Percentiles rank a stretch among this genome's conserved stretches.
phyloP scores from a whole-genome alignment of 2,113 vertebrate genomes.

The Petaurus breviceps region DNA sequence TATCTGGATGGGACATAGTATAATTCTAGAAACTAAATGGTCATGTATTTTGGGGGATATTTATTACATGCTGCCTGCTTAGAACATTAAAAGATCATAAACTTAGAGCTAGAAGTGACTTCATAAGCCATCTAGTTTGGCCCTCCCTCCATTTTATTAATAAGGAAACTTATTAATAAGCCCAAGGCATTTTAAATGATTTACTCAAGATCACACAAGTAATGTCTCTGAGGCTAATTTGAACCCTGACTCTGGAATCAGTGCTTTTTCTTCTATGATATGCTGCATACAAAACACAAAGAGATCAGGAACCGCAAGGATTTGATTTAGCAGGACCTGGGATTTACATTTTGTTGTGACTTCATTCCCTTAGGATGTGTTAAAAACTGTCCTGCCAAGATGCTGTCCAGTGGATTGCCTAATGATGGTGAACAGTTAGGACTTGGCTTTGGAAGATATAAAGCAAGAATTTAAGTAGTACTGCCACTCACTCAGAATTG shows the following conservation, averaged over 20 bases:
- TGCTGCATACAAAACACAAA: slow-evolving; percentile 29
- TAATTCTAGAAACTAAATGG: neutral
- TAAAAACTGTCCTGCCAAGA: slow-evolving; percentile 25
- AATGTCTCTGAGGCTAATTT: neutral
- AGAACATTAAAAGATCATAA: too few species aligned
- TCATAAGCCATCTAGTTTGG: neutral
- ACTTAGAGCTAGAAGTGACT: neutral
- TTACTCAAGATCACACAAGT: neutral
- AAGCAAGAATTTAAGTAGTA: slow-evolving; percentile 59
- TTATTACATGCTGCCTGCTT: neutral
- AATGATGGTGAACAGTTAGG: slow-evolving; percentile 54
- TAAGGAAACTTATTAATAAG: neutral
- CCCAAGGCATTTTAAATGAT: neutral
- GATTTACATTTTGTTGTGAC: slow-evolving; percentile 18
- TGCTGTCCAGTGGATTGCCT: slow-evolving; percentile 47
- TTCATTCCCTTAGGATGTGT: slow-evolving; percentile 33
- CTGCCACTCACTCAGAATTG: slow-evolving; percentile 18
- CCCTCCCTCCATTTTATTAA: neutral
- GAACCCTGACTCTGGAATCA: neutral
- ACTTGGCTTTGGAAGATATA: slow-evolving; percentile 56
- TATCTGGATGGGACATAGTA: neutral
- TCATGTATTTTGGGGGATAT: neutral
- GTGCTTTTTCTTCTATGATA: neutral
- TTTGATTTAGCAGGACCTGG: neutral
- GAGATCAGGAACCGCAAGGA: neutral